Base-by-base conservation (phyloP, 2,888 invertebrate genomes). In the Torymus aiolomorphi region DNA sequence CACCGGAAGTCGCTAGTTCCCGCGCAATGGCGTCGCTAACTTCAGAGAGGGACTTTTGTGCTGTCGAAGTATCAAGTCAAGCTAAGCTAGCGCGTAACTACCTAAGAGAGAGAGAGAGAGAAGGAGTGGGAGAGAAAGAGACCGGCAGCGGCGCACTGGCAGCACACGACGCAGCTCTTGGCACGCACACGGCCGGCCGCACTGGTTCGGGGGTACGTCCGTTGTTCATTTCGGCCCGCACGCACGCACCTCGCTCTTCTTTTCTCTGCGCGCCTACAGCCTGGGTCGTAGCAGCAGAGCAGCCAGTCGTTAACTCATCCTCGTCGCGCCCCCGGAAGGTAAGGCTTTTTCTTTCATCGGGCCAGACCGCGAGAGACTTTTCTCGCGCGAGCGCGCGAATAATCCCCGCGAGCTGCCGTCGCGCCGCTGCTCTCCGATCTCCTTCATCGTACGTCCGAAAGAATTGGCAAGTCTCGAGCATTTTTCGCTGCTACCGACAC, bases 1-100 rank as follows among this genome's bases (percentile, higher is more conserved):
- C 31, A 71, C 77, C 77, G 77, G 77, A 71, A 72, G 72, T 72
- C 52, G 11, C 14, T 16, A 42, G 71, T 78, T 78, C 77, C 77
- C 77, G 77, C 77, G 77, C 71, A 72, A 52, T 72, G n/a, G 13
- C 42, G n/a, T 3, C 31, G 72, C 77, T 66, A 72, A 78, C 72
- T 78, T 78, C 77, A 78, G 77, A 13, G 18, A 20, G 61, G 18
- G 61, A 24, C 13, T 31, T 31, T 31, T 31, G 31, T 31, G 31
- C 31, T 31, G 31, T 8, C 31, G 31, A 31, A 31, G 31, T 5
- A 31, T n/a, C 54, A n/a, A 52, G 52, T 11, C 52, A 52, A 52
- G 31, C 31, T 31, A 24, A 24, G 24, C 24, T 24, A 24, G 31
- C 3, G 31, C 3, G 31, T 3, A 31, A 8, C 3, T 3, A 31